Conservation (phyloP, 2,888 invertebrate genomes). For the Drosophila helvetica region DNA sequence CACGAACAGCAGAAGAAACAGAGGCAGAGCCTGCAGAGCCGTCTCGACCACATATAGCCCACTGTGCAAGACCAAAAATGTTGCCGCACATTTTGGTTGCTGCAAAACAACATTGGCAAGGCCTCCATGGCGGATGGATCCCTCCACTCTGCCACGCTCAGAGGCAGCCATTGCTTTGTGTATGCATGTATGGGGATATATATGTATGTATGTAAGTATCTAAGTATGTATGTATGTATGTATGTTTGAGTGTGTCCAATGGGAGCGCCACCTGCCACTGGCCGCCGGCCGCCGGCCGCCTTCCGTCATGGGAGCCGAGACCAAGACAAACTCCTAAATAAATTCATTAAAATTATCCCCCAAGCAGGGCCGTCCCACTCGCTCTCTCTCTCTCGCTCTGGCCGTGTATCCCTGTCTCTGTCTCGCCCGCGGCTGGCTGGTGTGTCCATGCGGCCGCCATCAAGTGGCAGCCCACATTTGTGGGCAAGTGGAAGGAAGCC, state of each 20-base stretch:
- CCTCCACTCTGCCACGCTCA: background rate
- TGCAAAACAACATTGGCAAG: constrained; percentile 70
- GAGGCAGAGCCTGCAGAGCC: background rate
- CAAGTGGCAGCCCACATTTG: constrained; percentile 79
- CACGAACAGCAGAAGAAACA: too few species aligned
- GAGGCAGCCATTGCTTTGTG: constrained; percentile 63
- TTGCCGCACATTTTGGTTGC: constrained; percentile 81
- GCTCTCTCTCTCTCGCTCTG: constrained; percentile 1
- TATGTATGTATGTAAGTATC: background rate
- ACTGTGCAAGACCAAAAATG: constrained; percentile 79
- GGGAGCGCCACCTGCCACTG: constrained; percentile 26
- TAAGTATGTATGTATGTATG: constrained; percentile 7
- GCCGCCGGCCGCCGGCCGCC: constrained; percentile 10
- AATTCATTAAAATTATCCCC: constrained; percentile 80
- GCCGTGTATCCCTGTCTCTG: constrained; percentile 15
- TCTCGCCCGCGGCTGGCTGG: constrained; percentile 10
- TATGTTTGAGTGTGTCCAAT: constrained; percentile 46
- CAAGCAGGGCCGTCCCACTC: constrained; percentile 35
- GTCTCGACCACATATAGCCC: constrained; percentile 73
- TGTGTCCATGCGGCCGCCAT: constrained; percentile 67
- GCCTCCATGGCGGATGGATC: constrained; percentile 9
- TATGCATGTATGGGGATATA: constrained; percentile 30
- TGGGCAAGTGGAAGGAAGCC: constrained; percentile 51
- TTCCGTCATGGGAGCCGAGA: background rate
- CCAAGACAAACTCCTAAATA: constrained; percentile 72